phyloP scores from a whole-genome alignment of 2,888 invertebrate species.

The Tromatobia lineatoria region DNA sequence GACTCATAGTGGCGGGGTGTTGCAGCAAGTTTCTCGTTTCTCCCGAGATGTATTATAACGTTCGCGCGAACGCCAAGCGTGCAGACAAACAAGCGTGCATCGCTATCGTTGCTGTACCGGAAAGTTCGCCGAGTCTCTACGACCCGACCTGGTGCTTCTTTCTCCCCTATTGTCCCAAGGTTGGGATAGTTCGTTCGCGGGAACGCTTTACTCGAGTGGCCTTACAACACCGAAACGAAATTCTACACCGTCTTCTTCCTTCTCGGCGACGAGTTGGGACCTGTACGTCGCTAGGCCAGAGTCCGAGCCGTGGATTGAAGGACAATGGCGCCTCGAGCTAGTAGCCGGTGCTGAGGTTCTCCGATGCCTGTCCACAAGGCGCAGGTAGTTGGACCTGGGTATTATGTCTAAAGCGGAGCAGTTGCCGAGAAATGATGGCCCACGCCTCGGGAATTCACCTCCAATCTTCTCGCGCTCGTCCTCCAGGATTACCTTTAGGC shows the following conservation, averaged over 20 bases:
- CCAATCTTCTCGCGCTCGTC: not conserved
- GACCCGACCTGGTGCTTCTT: slow-evolving; percentile 43
- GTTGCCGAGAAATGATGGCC: slow-evolving; percentile 42
- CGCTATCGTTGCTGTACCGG: slow-evolving; percentile 29
- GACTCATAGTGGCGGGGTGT: slow-evolving; percentile 47
- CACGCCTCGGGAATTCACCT: slow-evolving; percentile 40
- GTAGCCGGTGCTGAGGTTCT: slow-evolving; percentile 37
- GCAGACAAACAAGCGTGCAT: slow-evolving; percentile 58
- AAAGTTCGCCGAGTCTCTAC: slow-evolving; percentile 63
- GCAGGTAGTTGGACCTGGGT: slow-evolving; percentile 39
- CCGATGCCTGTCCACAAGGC: slow-evolving; percentile 27
- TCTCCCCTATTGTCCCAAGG: slow-evolving; percentile 45
- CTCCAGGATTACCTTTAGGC: slow-evolving; percentile 11
- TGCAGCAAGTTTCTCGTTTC: slow-evolving; percentile 53
- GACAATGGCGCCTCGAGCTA: slow-evolving; percentile 58
- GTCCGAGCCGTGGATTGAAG: slow-evolving; percentile 41
- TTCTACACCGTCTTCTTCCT: slow-evolving; percentile 52
- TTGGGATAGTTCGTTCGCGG: not conserved
- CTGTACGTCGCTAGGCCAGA: not conserved
- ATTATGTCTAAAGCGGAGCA: slow-evolving; percentile 44
- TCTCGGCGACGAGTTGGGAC: not conserved
- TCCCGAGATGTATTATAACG: slow-evolving; percentile 42
- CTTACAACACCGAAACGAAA: slow-evolving; percentile 59
- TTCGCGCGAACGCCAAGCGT: slow-evolving; percentile 12
- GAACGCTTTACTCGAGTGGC: slow-evolving; percentile 41